Percentiles rank a stretch among this genome's conserved stretches.
phyloP scores from a whole-genome alignment of 37 sponge, comb jelly and placozoan species.

The Petrosia ficiformis region DNA sequence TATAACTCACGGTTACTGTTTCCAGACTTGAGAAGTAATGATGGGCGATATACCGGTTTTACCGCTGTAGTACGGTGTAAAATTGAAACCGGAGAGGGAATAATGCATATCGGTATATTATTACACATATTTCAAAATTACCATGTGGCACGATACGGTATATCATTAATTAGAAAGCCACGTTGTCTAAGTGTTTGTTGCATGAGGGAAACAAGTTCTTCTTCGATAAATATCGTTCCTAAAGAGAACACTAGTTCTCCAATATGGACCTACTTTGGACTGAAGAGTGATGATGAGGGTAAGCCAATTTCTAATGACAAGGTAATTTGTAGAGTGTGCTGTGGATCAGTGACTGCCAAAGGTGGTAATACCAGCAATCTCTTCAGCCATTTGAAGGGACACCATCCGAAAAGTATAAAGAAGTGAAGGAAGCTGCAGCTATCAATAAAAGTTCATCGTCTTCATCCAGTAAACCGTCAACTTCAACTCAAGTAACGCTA shows the following conservation, averaged over 20 bases:
- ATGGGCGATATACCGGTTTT: background rate
- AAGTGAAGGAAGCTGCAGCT: background rate
- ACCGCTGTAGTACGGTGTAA: background rate
- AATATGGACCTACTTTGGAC: conserved; percentile 9
- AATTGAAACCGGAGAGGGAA: no score
- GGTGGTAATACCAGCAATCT: conserved; percentile 38
- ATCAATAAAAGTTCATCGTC: background rate
- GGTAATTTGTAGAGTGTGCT: background rate
- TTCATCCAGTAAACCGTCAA: background rate
- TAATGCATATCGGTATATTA: no score
- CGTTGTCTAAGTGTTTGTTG: no score
- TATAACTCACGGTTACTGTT: no score
- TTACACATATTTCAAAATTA: no score
- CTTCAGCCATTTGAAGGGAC: background rate
- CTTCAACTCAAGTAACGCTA: background rate
- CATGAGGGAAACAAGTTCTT: background rate
- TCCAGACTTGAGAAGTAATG: no score
- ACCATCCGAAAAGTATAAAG: background rate
- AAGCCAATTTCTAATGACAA: background rate
- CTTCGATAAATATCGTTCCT: no score
- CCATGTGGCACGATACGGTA: no score
- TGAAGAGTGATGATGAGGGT: background rate
- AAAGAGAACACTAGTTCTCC: no score
- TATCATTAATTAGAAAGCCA: no score
- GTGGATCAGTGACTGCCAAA: conserved; percentile 1